Conservation (phyloP, 2,797 vertebrate species). For the Phoebastria nigripes region DNA sequence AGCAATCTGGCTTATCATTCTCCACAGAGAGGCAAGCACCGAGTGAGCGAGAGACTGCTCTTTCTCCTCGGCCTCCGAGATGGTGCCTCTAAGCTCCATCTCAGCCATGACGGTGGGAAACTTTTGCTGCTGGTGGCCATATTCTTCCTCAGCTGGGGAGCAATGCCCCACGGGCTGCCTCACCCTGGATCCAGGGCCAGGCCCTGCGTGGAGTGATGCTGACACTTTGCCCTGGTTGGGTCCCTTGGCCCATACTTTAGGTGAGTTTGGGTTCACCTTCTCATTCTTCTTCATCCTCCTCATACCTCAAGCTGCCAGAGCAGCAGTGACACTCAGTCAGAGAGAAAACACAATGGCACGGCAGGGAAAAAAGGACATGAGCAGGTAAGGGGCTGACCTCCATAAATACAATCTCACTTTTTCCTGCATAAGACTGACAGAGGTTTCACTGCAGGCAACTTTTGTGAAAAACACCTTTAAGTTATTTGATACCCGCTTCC, state of each 20-base stretch:
- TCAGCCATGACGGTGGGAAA: fast-evolving
- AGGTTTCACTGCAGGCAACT: not conserved
- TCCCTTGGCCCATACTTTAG: not conserved
- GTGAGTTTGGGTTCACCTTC: not conserved
- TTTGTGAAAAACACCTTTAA: not conserved
- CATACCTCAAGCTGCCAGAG: not conserved
- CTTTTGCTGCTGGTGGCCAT: not conserved
- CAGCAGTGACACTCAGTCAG: not conserved
- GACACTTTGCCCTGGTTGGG: not conserved
- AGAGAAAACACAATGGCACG: not conserved
- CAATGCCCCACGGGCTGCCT: fast-evolving
- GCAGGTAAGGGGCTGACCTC: not conserved
- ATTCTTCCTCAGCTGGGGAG: not conserved
- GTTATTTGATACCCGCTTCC: not conserved
- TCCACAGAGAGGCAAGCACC: not conserved
- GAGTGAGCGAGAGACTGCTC: not conserved
- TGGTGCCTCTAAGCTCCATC: not conserved
- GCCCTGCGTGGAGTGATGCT: not conserved
- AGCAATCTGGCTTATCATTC: not conserved
- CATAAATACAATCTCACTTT: not conserved
- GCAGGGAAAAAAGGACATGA: not conserved
- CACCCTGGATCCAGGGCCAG: not conserved
- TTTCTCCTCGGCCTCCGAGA: fast-evolving
- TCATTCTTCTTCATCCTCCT: not conserved
- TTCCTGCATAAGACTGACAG: not conserved